phyloP scores from a whole-genome alignment of 2,888 invertebrate genomes.

The Lasioglossum pauxillum region DNA sequence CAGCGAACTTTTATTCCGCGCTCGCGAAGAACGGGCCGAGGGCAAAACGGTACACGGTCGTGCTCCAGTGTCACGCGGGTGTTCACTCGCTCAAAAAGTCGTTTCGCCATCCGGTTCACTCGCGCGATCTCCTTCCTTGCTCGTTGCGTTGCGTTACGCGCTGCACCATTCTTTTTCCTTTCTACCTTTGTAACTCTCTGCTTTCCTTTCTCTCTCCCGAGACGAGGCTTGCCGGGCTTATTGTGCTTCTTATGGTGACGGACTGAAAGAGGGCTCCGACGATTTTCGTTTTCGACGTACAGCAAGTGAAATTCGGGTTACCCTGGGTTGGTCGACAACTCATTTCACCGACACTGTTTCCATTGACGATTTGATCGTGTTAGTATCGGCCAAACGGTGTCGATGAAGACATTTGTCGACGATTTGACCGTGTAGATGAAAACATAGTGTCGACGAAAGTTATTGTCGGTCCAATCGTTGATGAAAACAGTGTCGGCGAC shows the following conservation, averaged over 20 bases:
- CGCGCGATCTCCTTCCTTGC: slow-evolving; percentile 52
- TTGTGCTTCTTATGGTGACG: background rate
- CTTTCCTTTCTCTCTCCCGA: background rate
- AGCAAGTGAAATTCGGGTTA: too few species aligned
- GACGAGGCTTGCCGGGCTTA: background rate
- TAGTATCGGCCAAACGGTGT: too few species aligned
- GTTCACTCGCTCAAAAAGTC: slow-evolving; percentile 69
- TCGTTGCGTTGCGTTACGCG: slow-evolving; percentile 28
- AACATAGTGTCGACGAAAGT: too few species aligned
- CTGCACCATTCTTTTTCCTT: slow-evolving; percentile 32
- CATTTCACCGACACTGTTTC: too few species aligned
- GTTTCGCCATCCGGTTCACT: slow-evolving; percentile 72
- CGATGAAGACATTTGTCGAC: too few species aligned
- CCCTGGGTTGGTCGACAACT: too few species aligned
- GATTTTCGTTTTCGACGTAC: background rate
- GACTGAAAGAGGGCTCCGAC: background rate
- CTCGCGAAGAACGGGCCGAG: slow-evolving; percentile 43
- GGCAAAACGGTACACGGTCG: slow-evolving; percentile 66
- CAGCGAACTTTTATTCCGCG: slow-evolving; percentile 38
- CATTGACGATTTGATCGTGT: too few species aligned
- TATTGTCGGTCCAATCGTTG: too few species aligned
- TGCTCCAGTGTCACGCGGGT: slow-evolving; percentile 65
- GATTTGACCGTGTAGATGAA: too few species aligned
- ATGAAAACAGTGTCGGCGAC: too few species aligned
- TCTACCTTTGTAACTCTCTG: slow-evolving; percentile 20